Evolutionary conservation across 2,797 vertebrate genomes (phyloP), one percentile per base, ranked within the genome.

Genomic region (Sebastes jordani): DNA sequence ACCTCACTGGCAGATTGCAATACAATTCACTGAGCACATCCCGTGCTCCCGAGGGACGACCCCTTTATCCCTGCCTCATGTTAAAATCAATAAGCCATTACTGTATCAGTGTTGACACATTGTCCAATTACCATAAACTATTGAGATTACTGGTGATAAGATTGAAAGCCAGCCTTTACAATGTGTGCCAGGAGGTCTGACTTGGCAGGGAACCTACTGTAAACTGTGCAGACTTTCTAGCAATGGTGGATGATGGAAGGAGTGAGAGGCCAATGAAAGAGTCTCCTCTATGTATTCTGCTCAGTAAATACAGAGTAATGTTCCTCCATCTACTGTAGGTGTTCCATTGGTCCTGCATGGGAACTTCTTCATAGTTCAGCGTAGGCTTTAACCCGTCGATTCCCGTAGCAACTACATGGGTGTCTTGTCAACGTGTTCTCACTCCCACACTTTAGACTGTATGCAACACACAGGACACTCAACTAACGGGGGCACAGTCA

Each of bases 41-140:
- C 29, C 20, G 22, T 61, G 59, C 9, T 63, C 9, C 42, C 22
- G 69, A 62, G 30, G 56, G 29, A 13, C 18, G 2, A 42, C 34
- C 14, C 14, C n/a, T 64, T 71, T 73, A 38, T 58, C 34, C 14
- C 32, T 75, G 58, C 38, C 36, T 32, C 9, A 56, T 46, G 23
- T 52, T 29, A 52, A 67, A 69, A 74, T 76, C 71, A 69, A 81
- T 75, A 72, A 64, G 56, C 62, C 32, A 71, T 63, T 71, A 52
- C 54, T 58, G 46, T 36, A 83, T 61, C 54, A 66, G 55, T 76
- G 68, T 25, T 83, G 49, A 68, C 65, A 78, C 69, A 58, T 42
- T 77, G 62, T 76, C 25, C 66, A 55, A 81, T 78, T 62, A 84
- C 4, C 22, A 71, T n/a, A 49, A 74, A 58, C 34, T 69, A 63